These are phyloP conservation scores for Macroteleia sp. DNA, from an alignment of 2,888 invertebrate genomes.

Conservation along the genomic window DNA sequence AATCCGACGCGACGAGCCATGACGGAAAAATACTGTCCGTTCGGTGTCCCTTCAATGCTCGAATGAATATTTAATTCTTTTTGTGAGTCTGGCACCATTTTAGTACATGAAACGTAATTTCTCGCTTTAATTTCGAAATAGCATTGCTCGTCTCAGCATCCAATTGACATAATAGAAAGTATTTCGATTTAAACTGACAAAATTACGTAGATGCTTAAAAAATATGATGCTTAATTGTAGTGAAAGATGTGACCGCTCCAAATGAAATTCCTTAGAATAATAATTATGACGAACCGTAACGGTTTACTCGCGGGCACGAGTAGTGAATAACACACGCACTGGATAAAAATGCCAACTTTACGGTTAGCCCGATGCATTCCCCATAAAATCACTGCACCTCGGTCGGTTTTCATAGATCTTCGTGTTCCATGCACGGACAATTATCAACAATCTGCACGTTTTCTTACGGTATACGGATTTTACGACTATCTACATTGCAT, in stretches of 20 bases:
- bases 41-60: conserved; percentile 4
- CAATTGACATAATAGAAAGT: too few relatives aligned
- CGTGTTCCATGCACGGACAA: conserved; percentile 35
- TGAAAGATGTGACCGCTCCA: conserved; percentile 25
- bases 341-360: conserved; percentile 41
- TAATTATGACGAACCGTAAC: conserved; percentile 43
- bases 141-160: neutral
- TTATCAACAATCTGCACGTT: conserved; percentile 50
- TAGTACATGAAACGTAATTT: neutral
- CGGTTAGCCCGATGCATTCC: conserved; percentile 38
- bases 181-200: too few relatives aligned
- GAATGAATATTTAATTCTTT: conserved; percentile 31
- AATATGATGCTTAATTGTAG: neutral
- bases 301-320: conserved; percentile 29
- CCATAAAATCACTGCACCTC: conserved; percentile 39
- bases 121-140: conserved; percentile 3
- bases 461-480: conserved; percentile 52
- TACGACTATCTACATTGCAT: conserved; percentile 46
- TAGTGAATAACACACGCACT: conserved; percentile 32
- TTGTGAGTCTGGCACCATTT: neutral
- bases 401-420: conserved; percentile 46
- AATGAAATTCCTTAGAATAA: conserved; percentile 36
- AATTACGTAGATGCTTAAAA: too few relatives aligned
- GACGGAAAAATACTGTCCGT: conserved; percentile 8
- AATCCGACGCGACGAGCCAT: conserved; percentile 16